A percentile compares a stretch with the other conserved stretches of the same genome.
These are phyloP conservation scores for Lagopus leucura DNA, from an alignment of 2,113 vertebrate genomes.

Conservation along the genomic window DNA sequence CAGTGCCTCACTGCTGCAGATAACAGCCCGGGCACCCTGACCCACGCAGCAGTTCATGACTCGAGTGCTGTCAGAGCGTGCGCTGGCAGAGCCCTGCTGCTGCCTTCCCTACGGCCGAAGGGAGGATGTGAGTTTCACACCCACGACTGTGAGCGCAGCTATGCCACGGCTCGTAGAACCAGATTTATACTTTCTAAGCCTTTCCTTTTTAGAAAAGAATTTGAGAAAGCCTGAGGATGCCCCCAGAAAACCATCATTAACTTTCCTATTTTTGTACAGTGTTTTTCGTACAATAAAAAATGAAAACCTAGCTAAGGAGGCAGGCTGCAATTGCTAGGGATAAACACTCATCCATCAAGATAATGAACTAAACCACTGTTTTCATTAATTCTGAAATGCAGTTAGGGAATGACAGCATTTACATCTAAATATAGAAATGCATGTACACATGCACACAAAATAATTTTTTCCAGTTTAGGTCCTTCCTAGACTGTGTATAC, in stretches of 20 bases:
- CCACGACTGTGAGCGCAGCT: background rate
- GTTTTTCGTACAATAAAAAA: background rate
- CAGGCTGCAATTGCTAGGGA: background rate
- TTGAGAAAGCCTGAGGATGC: accelerated
- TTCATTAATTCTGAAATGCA: background rate
- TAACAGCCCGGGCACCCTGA: accelerated
- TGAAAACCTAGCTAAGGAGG: background rate
- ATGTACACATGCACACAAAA: accelerated
- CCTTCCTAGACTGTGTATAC: background rate
- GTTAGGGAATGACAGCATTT: background rate
- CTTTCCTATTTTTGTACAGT: background rate
- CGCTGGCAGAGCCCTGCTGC: background rate
- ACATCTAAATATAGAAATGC: background rate
- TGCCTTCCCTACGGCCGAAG: background rate
- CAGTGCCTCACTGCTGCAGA: too few relatives aligned
- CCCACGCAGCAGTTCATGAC: accelerated
- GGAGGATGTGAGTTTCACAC: background rate
- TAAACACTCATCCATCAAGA: background rate
- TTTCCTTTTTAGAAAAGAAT: background rate
- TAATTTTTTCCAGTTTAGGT: background rate
- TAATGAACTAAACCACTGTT: background rate
- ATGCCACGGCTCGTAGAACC: background rate
- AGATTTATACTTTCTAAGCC: background rate
- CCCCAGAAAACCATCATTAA: background rate
- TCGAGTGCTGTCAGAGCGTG: accelerated